phyloP scores from a whole-genome alignment of 2,797 vertebrate genomes.

The Rhynchotus rufescens region DNA sequence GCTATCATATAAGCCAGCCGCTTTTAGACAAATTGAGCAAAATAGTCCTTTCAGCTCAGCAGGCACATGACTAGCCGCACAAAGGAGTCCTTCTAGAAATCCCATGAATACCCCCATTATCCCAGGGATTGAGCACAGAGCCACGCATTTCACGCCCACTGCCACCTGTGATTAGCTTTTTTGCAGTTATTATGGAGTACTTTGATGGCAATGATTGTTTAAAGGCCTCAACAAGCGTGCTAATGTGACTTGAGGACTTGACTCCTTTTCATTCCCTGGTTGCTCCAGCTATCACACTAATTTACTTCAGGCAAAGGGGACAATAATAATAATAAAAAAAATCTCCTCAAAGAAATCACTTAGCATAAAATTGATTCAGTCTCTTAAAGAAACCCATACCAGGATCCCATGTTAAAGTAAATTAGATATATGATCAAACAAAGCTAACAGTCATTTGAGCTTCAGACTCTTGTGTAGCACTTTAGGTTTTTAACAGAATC shows the following conservation, averaged over 20 bases:
- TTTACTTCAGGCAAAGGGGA: slow-evolving; percentile 75
- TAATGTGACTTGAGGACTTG: slow-evolving; percentile 81
- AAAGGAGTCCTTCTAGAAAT: slow-evolving; percentile 82
- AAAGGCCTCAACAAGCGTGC: slow-evolving; percentile 77
- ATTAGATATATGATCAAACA: slow-evolving; percentile 60
- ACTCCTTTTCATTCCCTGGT: slow-evolving; percentile 65
- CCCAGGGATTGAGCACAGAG: slow-evolving; percentile 77
- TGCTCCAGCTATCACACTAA: slow-evolving; percentile 76
- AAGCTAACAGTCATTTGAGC: background rate
- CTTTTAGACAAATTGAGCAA: slow-evolving; percentile 89
- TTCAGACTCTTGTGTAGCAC: background rate
- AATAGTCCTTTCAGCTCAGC: slow-evolving; percentile 84
- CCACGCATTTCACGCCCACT: slow-evolving; percentile 82
- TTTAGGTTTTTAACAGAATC: slow-evolving; percentile 27
- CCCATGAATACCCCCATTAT: slow-evolving; percentile 85
- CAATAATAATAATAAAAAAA: slow-evolving; percentile 26
- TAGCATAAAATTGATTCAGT: slow-evolving; percentile 59
- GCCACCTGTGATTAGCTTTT: slow-evolving; percentile 88
- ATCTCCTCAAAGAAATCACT: slow-evolving; percentile 55
- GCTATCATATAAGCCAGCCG: slow-evolving; percentile 84
- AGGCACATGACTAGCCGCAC: slow-evolving; percentile 80
- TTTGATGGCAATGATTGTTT: slow-evolving; percentile 82
- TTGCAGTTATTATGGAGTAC: slow-evolving; percentile 81
- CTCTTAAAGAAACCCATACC: slow-evolving; percentile 42
- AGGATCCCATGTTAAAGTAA: slow-evolving; percentile 44